Evolutionary conservation across 2,888 invertebrate genomes (phyloP).

Genomic region (Eupithecia insigniata): DNA sequence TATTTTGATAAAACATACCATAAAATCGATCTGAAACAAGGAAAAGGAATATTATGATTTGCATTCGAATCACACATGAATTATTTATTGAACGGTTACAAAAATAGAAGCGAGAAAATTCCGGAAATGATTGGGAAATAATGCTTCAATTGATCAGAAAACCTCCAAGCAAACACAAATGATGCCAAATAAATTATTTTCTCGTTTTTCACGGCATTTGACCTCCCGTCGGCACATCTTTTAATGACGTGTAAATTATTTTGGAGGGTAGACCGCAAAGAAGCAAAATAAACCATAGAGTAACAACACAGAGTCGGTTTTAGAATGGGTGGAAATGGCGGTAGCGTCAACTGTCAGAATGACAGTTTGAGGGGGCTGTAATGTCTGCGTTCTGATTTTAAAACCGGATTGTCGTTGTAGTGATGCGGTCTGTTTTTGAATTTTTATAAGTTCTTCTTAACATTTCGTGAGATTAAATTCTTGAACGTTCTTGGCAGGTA

Average conservation of each 20-base stretch:
- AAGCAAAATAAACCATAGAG: slow-evolving; percentile 46
- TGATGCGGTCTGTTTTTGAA: slow-evolving; percentile 44
- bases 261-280: slow-evolving; percentile 49
- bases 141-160: slow-evolving; percentile 20
- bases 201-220: slow-evolving; percentile 75
- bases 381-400: slow-evolving; percentile 69
- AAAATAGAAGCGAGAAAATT: not conserved
- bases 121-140: slow-evolving; percentile 6
- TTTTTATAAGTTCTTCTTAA: slow-evolving; percentile 37
- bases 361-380: slow-evolving; percentile 69
- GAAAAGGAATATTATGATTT: slow-evolving; percentile 34
- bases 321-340: slow-evolving; percentile 45
- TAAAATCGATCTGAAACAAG: slow-evolving; percentile 40
- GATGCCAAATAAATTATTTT: slow-evolving; percentile 61
- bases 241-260: slow-evolving; percentile 77
- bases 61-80: slow-evolving; percentile 17
- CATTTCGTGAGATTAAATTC: not conserved
- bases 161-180: slow-evolving; percentile 30
- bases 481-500: not conserved
- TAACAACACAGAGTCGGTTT: slow-evolving; percentile 36
- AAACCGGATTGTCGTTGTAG: slow-evolving; percentile 70
- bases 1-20: slow-evolving; percentile 32
- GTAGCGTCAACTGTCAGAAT: slow-evolving; percentile 72
- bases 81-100: not conserved
- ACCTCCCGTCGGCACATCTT: slow-evolving; percentile 60